These are phyloP conservation scores for Meiosimyza platycephala DNA, from an alignment of 2,888 invertebrate genomes.

Conservation along the genomic window DNA sequence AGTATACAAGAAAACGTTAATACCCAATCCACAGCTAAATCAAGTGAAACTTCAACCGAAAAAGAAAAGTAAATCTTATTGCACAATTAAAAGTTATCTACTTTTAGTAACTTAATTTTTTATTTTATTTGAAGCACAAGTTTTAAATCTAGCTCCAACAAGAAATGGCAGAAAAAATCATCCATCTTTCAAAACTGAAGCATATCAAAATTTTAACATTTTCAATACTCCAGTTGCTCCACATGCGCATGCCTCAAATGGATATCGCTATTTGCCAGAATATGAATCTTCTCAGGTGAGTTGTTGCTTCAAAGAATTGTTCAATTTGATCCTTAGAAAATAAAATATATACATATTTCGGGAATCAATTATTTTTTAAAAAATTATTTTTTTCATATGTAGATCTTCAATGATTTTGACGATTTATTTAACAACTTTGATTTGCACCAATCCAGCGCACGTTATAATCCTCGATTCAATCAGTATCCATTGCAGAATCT, in stretches of 20 bases:
- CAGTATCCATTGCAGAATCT: constrained; percentile 1
- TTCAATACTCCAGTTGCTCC: constrained; percentile 51
- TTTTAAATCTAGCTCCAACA: constrained; percentile 50
- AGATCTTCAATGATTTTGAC: constrained; percentile 65
- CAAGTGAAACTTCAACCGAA: constrained; percentile 61
- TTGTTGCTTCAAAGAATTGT: not conserved
- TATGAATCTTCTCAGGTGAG: constrained; percentile 57
- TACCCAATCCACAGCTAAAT: constrained; percentile 61
- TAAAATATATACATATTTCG: constrained; percentile 22
- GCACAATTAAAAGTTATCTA: too few relatives aligned
- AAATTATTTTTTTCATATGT: constrained; percentile 41
- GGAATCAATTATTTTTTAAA: constrained; percentile 22
- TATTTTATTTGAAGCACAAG: constrained; percentile 48
- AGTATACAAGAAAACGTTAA: constrained; percentile 57
- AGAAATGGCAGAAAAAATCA: constrained; percentile 49
- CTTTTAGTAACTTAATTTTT: not conserved
- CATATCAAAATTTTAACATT: constrained; percentile 62
- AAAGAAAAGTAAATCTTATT: constrained; percentile 53
- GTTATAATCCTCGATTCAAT: not conserved
- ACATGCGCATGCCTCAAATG: constrained; percentile 45
- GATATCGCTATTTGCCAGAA: constrained; percentile 56
- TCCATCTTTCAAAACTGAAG: constrained; percentile 51
- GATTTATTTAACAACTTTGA: constrained; percentile 60
- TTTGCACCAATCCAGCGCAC: constrained; percentile 49
- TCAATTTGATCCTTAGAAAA: not conserved